Evolutionary conservation across 1,140 invertebrate species (phyloP).

Genomic region (Brachionus calyciflorus): DNA sequence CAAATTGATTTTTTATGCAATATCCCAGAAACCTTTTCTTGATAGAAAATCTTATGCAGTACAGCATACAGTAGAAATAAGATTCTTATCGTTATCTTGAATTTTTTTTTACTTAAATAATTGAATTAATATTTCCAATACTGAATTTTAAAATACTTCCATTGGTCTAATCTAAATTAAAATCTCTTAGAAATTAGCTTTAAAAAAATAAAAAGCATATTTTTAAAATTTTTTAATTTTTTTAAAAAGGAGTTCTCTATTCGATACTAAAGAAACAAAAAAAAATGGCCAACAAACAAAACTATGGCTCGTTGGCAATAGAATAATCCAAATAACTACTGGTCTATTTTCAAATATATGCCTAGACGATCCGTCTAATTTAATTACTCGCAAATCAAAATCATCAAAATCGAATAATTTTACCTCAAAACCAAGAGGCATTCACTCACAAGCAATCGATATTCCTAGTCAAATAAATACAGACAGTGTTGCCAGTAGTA

Average conservation of each 20-base stretch:
- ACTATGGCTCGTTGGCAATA: conserved; percentile 26
- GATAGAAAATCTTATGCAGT: too few relatives aligned
- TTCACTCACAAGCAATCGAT: conserved; percentile 22
- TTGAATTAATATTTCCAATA: too few relatives aligned
- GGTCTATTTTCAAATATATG: conserved; percentile 34
- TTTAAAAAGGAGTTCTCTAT: background rate
- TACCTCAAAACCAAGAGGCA: background rate
- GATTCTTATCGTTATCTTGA: too few relatives aligned
- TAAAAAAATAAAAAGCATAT: too few relatives aligned
- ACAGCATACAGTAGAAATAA: too few relatives aligned
- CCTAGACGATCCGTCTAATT: background rate
- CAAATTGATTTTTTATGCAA: too few relatives aligned
- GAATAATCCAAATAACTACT: conserved; percentile 41
- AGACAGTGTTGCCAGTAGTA: conserved; percentile 22
- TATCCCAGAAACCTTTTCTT: too few relatives aligned
- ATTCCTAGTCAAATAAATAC: background rate
- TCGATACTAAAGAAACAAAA: conserved; percentile 35
- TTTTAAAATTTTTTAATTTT: background rate
- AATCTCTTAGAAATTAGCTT: too few relatives aligned
- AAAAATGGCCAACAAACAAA: background rate
- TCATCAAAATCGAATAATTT: background rate
- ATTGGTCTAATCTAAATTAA: too few relatives aligned
- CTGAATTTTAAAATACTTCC: too few relatives aligned
- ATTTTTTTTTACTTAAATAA: too few relatives aligned
- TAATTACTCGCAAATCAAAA: background rate